Base-by-base conservation (phyloP, 2,888 invertebrate species). In the Villa cingulata region DNA sequence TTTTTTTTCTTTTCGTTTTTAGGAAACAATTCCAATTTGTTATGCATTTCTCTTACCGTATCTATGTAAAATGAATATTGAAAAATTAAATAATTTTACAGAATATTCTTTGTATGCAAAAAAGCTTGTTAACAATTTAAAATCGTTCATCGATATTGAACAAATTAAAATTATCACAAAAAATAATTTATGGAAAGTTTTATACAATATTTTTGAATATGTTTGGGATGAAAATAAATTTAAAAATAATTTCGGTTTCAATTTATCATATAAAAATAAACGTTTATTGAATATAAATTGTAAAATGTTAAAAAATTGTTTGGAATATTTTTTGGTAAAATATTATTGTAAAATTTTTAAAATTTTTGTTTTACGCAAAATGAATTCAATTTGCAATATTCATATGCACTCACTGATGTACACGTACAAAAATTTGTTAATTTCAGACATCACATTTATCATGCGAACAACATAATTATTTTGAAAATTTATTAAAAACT, bases 401-500 rank as follows among this genome's bases (percentile, higher is more conserved):
- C n/a, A n/a, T n/a, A n/a, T n/a, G n/a, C n/a, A n/a, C n/a, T n/a
- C n/a, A n/a, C n/a, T n/a, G n/a, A n/a, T n/a, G n/a, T n/a, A n/a
- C n/a, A n/a, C n/a, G n/a, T n/a, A n/a, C n/a, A n/a, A n/a, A n/a
- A n/a, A n/a, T n/a, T n/a, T n/a, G n/a, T n/a, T n/a, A n/a, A 12
- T 32, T 32, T 12, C 12, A 32, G 29, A 32, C 1, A 12, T 32
- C 29, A 32, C 9, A 4, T 12, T 32, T 12, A 32, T 3, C 29
- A 12, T 32, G 3, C 29, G 12, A 7, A 32, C 12, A 32, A 14
- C 9, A 32, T 7, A 32, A n/a, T n/a, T n/a, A 32, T 32, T 32
- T 32, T 1, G 12, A 32, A 32, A 12, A 1, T 12, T 32, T 48
- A 27, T 5, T 48, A 9, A 49, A 46, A 18, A 55, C 56, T 16